A percentile compares a stretch with the other conserved stretches of the same genome.
These are phyloP conservation scores for Boleophthalmus pectinirostris DNA, from an alignment of 2,113 vertebrate genomes.

Conservation along the genomic window DNA sequence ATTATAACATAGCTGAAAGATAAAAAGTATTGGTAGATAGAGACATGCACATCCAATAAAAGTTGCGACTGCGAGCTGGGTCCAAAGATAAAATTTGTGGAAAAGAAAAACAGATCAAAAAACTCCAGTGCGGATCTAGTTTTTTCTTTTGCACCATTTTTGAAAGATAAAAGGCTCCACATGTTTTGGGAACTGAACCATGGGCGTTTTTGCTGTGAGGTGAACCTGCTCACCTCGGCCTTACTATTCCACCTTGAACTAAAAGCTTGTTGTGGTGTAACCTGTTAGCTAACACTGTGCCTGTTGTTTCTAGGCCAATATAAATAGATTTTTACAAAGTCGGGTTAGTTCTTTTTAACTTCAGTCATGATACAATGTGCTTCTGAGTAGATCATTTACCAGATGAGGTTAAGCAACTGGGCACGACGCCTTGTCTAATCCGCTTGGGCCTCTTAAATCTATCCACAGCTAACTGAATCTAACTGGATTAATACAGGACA, in stretches of 20 bases:
- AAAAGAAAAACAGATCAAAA: no score
- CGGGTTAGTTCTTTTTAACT: conserved; percentile 2
- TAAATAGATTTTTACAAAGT: conserved; percentile 32
- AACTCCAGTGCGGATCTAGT: no score
- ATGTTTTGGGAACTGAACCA: no score
- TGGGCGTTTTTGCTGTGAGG: neutral
- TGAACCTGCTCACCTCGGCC: no score
- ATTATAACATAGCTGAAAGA: no score
- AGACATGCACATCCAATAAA: no score
- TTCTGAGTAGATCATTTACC: conserved; percentile 5
- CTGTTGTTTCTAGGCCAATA: conserved; percentile 21
- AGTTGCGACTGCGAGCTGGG: no score
- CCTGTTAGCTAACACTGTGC: neutral
- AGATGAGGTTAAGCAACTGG: conserved; percentile 1
- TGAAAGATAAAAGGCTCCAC: no score
- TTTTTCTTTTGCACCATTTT: no score
- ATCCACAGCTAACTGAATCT: conserved; percentile 9
- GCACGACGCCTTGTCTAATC: conserved; percentile 5
- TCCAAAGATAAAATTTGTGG: no score
- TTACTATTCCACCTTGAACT: neutral
- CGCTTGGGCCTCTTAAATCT: conserved; percentile 20
- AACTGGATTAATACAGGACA: conserved; percentile 32
- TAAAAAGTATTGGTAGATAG: no score
- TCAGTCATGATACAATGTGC: conserved; percentile 1
- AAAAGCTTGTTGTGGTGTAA: neutral